These are phyloP conservation scores for Girardinus metallicus DNA, from an alignment of 2,797 vertebrate genomes.

Conservation along the genomic window DNA sequence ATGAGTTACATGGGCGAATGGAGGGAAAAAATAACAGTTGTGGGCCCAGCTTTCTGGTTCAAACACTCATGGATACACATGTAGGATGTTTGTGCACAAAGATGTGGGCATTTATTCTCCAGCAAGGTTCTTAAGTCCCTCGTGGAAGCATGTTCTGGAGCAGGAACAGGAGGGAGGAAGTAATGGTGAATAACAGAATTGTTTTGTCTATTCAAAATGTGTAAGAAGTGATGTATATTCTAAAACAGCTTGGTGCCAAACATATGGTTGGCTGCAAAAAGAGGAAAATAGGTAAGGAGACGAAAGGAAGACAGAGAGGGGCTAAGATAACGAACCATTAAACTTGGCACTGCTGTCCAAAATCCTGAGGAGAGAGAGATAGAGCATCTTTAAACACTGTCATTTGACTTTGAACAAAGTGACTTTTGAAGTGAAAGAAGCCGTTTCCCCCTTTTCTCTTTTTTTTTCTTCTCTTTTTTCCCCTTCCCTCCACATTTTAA, in stretches of 20 bases:
- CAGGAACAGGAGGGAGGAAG: constrained; percentile 39
- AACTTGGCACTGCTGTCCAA: constrained; percentile 76
- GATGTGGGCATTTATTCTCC: constrained; percentile 39
- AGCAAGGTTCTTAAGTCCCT: constrained; percentile 43
- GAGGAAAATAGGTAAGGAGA: constrained; percentile 50
- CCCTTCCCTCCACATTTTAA: constrained; percentile 94
- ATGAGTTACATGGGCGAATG: constrained; percentile 33
- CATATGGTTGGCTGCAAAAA: constrained; percentile 49
- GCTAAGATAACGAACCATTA: constrained; percentile 79
- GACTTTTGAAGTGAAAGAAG: constrained; percentile 99
- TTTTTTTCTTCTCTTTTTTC: constrained; percentile 83
- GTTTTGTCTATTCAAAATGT: constrained; percentile 69
- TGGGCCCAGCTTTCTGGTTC: not conserved
- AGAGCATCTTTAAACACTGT: constrained; percentile 88
- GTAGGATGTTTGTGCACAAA: constrained; percentile 11
- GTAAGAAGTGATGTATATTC: constrained; percentile 64
- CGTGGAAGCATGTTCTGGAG: constrained; percentile 42
- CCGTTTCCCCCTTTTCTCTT: constrained; percentile 78
- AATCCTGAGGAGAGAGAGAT: constrained; percentile 79
- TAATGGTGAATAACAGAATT: constrained; percentile 52
- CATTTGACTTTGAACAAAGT: constrained; percentile 99
- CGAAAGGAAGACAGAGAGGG: constrained; percentile 58
- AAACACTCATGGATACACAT: constrained; percentile 14
- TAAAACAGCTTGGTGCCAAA: constrained; percentile 65
- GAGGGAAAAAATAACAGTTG: constrained; percentile 32